Evolutionary conservation across 2,888 invertebrate species (phyloP).

Genomic region (Micoletzkya japonica): DNA sequence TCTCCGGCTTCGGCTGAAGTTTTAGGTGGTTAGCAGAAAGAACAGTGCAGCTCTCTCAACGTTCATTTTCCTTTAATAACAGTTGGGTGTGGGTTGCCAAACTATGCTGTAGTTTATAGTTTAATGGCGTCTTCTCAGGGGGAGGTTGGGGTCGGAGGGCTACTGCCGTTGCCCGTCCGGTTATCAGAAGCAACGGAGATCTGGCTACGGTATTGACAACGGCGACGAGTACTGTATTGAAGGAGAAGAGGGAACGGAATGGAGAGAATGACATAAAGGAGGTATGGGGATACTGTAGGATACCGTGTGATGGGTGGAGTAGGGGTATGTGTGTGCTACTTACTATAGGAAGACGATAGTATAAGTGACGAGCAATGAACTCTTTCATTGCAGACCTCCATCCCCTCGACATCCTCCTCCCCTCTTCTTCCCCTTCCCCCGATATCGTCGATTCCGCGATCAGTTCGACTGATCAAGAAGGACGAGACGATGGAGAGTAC

Average conservation of each 20-base stretch:
- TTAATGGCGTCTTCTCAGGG: neutral
- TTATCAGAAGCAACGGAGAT: conserved; percentile 1
- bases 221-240: neutral
- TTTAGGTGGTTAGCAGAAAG: too few relatives aligned
- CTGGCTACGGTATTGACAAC: neutral
- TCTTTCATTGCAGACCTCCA: too few relatives aligned
- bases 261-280: neutral
- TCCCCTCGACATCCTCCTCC: neutral
- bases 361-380: too few relatives aligned
- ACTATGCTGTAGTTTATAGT: too few relatives aligned
- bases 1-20: too few relatives aligned
- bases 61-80: too few relatives aligned
- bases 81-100: too few relatives aligned
- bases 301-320: neutral
- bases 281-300: too few relatives aligned
- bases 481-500: neutral
- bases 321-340: too few relatives aligned
- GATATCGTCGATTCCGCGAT: neutral
- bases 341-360: too few relatives aligned
- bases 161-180: neutral
- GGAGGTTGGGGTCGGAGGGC: conserved; percentile 9
- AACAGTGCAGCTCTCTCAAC: too few relatives aligned
- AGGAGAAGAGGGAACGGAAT: neutral
- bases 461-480: neutral
- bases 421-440: neutral